Percentiles rank a stretch among this genome's conserved stretches.
Conservation (phyloP, 2,888 invertebrate genomes). For the Sminthurides aquaticus region DNA sequence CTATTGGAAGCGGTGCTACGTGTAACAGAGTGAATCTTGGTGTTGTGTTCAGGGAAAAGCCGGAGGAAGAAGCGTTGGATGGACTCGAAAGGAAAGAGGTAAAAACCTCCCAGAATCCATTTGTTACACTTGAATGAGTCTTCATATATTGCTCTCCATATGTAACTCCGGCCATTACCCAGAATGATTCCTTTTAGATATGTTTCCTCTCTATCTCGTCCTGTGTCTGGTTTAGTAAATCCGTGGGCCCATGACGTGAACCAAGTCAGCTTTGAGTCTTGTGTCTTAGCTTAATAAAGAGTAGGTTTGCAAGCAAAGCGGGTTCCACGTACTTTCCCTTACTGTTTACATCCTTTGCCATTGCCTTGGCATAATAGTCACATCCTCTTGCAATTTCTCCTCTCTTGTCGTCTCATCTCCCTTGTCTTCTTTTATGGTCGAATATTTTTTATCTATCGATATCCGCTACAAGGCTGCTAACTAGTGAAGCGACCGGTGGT, state of each 20-base stretch:
- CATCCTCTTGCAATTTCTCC: too few species aligned
- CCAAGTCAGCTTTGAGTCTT: too few species aligned
- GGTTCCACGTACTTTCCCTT: not conserved
- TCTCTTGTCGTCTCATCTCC: too few species aligned
- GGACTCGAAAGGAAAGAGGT: too few species aligned
- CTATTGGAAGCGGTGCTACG: not conserved
- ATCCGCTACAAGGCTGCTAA: not conserved
- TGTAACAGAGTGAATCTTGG: not conserved
- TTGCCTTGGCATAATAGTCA: too few species aligned
- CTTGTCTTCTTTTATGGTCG: not conserved
- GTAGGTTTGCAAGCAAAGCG: too few species aligned
- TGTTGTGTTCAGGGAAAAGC: not conserved
- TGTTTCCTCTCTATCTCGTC: not conserved
- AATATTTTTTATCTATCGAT: not conserved
- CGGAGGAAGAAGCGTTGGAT: not conserved
- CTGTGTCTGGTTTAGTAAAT: not conserved
- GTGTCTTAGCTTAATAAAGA: too few species aligned
- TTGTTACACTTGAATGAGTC: slow-evolving; percentile 9
- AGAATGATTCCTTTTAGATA: not conserved
- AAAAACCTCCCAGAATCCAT: not conserved
- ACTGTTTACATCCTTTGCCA: not conserved
- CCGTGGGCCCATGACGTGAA: too few species aligned
- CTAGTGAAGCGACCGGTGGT: not conserved
- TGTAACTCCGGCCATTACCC: not conserved
- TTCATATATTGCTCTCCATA: not conserved